Evolutionary conservation across 2,888 invertebrate genomes (phyloP), one percentile per base, ranked within the genome.

Genomic region (Limnephilus rhombicus): DNA sequence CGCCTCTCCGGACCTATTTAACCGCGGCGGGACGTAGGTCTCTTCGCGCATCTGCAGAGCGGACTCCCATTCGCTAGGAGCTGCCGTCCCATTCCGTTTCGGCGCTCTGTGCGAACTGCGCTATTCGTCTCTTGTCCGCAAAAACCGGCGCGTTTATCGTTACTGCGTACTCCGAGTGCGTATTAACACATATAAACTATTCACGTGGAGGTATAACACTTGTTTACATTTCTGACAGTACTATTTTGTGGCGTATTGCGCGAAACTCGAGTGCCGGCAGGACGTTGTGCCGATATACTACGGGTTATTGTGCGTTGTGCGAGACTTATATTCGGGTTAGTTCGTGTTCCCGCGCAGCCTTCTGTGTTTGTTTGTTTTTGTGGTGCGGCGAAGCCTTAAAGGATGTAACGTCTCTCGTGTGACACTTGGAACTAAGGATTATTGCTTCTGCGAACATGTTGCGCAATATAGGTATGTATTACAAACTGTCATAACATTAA

Each of bases 51-150:
- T 90, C 90, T 80, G 90, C 85, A 85, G n/a, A 85, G 41, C 90
- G 34, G 29, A 41, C 68, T 31, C 80, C 85, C 68, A 85, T 80
- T 41, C 80, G 90, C 85, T 85, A 85, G 90, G 49, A 90, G 81
- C 49, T n/a, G 49, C 81, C 90, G 90, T 29, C 90, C 90, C 90
- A 90, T 90, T 91, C 91, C 81, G 91, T 87, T 91, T 86, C 87
- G 81, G 81, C 45, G 80, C 91, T 91, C 91, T 80, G 91, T 81
- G 91, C 91, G 87, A 87, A 91, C 87, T 91, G 91, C 91, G 91
- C 91, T 87, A 68, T 87, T 41, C 31, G 49, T 13, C 88, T 49
- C n/a, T 29, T 37, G 80, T 34, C 88, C 88, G 37, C 80, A 37
- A n/a, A n/a, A 34, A n/a, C 37, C n/a, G 88, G 68, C 34, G 37